Evolutionary conservation across 2,888 invertebrate genomes (phyloP).

Genomic region (Drosophila recens): DNA sequence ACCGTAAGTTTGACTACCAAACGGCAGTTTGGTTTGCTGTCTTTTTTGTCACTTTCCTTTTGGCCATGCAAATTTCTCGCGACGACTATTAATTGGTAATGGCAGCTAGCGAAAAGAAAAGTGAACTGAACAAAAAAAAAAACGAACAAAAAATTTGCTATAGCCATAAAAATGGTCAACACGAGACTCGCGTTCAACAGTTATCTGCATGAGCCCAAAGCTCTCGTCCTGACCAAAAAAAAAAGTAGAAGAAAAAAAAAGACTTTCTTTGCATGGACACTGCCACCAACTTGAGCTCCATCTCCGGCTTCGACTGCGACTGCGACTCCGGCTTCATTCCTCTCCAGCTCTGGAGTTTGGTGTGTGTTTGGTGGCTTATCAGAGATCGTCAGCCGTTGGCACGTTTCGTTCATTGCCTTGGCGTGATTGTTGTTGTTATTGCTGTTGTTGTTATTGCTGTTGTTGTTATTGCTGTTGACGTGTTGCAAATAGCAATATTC

Average conservation of each 20-base stretch:
- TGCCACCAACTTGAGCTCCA: constrained; percentile 21
- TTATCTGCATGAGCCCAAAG: constrained; percentile 48
- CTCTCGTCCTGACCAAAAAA: constrained; percentile 52
- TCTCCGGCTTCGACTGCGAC: constrained; percentile 30
- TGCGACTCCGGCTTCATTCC: constrained; percentile 27
- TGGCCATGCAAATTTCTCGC: constrained; percentile 74
- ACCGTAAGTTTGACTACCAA: constrained; percentile 40
- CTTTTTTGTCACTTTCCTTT: constrained; percentile 75
- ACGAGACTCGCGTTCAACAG: constrained; percentile 47
- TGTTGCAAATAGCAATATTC: constrained; percentile 80
- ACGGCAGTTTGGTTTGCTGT: constrained; percentile 10
- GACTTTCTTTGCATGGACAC: constrained; percentile 66
- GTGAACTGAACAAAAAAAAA: constrained; percentile 2
- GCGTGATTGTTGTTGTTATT: constrained; percentile 59
- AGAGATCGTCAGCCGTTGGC: constrained; percentile 77
- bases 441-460: constrained; percentile 46
- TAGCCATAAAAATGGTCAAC: constrained; percentile 77
- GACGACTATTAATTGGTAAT: constrained; percentile 78
- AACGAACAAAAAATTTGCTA: constrained; percentile 35
- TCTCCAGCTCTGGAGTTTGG: constrained; percentile 15
- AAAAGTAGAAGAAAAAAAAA: constrained; percentile 18
- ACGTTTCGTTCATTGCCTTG: constrained; percentile 81
- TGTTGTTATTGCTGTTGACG: constrained; percentile 49
- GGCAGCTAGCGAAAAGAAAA: constrained; percentile 53
- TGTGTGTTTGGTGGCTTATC: constrained; percentile 62